These are phyloP conservation scores for Notoglanidium macrostoma DNA, from an alignment of 2,797 vertebrate species.

Conservation along the genomic window DNA sequence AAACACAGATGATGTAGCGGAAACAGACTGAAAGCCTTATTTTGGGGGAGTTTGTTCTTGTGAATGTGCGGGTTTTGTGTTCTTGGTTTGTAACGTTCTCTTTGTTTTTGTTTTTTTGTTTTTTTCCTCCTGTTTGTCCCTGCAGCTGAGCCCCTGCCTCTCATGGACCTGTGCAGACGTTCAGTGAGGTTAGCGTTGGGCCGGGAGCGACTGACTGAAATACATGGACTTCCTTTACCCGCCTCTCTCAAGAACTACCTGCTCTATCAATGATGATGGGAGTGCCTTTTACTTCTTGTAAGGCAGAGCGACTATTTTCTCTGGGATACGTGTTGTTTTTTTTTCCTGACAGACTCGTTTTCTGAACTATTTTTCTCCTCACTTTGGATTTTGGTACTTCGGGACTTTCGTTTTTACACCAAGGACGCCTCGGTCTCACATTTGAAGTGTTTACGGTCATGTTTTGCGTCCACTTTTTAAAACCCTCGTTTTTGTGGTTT, in stretches of 20 bases:
- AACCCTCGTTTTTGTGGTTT: conserved; percentile 68
- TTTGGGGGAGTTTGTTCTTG: neutral
- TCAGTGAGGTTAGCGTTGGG: conserved; percentile 92
- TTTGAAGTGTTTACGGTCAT: conserved; percentile 57
- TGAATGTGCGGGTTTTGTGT: neutral
- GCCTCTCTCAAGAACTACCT: conserved; percentile 97
- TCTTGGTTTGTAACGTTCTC: neutral
- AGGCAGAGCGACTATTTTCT: conserved; percentile 54
- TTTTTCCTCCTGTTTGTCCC: conserved; percentile 37
- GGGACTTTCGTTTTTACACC: conserved; percentile 60
- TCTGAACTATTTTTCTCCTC: conserved; percentile 62
- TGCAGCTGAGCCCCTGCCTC: conserved; percentile 92
- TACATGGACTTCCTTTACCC: conserved; percentile 89
- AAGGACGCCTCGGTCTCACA: conserved; percentile 39
- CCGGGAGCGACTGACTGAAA: conserved; percentile 89
- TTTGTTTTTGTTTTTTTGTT: neutral
- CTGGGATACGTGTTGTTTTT: conserved; percentile 59
- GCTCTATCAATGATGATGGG: conserved; percentile 90
- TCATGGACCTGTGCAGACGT: conserved; percentile 96
- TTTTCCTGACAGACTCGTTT: conserved; percentile 62
- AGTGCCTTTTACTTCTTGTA: conserved; percentile 45
- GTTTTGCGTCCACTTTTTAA: conserved; percentile 61
- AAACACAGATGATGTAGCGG: conserved; percentile 28
- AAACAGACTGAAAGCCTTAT: conserved; percentile 13
- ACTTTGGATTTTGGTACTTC: conserved; percentile 60